Base-by-base conservation (phyloP, 2,113 vertebrate species). In the Steatornis caripensis region DNA sequence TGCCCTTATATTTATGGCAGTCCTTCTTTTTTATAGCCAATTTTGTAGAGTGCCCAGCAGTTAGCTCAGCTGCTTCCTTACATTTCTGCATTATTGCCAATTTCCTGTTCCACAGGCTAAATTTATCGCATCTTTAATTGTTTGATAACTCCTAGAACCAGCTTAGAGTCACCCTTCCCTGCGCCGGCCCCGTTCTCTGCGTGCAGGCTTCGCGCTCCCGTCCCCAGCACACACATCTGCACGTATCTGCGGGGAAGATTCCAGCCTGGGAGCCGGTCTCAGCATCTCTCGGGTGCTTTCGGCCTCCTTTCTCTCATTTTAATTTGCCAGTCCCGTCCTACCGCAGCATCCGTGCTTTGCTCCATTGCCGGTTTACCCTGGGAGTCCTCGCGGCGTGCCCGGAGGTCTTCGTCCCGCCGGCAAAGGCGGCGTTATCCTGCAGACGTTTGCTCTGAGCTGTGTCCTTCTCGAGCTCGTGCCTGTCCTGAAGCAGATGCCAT, bases 111-210 rank as follows among this genome's bases (percentile, higher is more conserved):
- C 87, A 46, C 27, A 17, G 84, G n/a, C 91, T 94, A 78, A 94
- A 96, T 96, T 96, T 95, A 95, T 97, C 84, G 57, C 91, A 62
- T 87, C 89, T 96, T 95, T 96, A 96, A 96, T 96, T 96, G 93
- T 94, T 91, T 93, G 96, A 91, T 94, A 90, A 95, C 87, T 95
- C 89, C 84, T 78, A 85, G 64, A 66, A 71, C 62, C 84, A 81
- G 80, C 87, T 87, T n/a, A 72, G 58, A 89, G 76, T 66, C 84
- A 51, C 89, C 87, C 89, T 87, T 71, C 76, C 64, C 84, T 32
- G 10, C 5, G 18, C 87, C 22, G 9, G 36, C 49, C 76, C 83
- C 1, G 1, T 71, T 60, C 34, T 49, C 49, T 5, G 3, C 5
- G 26, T 53, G n/a, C 62, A 30, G 71, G 53, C 62, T 86, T 65